phyloP scores from a whole-genome alignment of 2,113 vertebrate species.

The Psephotus haematonotus region DNA sequence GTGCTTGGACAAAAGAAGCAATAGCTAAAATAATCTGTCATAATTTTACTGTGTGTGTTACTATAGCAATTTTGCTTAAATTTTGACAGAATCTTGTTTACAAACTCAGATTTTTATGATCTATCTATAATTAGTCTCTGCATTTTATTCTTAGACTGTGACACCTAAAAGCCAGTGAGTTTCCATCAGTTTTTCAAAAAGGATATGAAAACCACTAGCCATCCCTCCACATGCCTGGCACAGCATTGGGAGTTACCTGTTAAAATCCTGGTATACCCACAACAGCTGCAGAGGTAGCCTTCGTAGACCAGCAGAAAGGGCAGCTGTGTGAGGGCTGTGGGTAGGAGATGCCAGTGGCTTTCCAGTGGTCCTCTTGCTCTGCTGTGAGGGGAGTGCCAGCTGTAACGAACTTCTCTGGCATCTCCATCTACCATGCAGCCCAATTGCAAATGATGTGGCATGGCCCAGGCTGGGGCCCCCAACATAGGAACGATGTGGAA shows the following conservation, averaged over 20 bases:
- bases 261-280: neutral
- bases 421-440: neutral
- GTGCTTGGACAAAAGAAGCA: neutral
- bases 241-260: neutral
- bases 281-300: neutral
- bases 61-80: neutral
- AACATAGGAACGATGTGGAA: neutral
- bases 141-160: neutral
- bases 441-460: neutral
- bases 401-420: neutral
- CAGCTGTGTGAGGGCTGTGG: neutral
- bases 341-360: neutral
- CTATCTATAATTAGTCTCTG: neutral
- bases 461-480: neutral
- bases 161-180: neutral
- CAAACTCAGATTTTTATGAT: neutral
- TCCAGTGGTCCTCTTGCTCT: fast-evolving
- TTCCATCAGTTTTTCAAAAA: neutral
- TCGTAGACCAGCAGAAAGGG: neutral
- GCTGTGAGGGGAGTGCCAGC: neutral
- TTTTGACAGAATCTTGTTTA: neutral
- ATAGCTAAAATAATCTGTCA: neutral
- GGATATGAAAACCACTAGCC: neutral
- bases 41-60: neutral
- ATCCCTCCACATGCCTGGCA: neutral